These are phyloP conservation scores for Ispidina lecontei DNA, from an alignment of 2,797 vertebrate species.

Conservation along the genomic window DNA sequence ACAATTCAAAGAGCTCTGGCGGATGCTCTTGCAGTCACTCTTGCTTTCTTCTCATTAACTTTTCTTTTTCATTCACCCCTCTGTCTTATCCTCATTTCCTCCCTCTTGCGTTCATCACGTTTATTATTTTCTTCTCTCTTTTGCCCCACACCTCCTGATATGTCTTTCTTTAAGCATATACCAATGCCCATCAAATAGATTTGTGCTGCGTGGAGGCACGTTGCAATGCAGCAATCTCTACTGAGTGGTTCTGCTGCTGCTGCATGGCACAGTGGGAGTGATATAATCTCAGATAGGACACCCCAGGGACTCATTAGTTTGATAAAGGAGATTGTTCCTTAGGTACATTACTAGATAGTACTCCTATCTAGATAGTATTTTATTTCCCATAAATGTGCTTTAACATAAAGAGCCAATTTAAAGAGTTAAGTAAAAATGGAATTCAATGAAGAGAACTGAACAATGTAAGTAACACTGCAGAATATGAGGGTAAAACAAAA, in stretches of 20 bases:
- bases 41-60: background rate
- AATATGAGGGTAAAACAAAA: conserved; percentile 18
- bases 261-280: background rate
- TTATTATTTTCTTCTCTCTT: background rate
- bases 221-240: background rate
- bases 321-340: background rate
- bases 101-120: background rate
- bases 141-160: background rate
- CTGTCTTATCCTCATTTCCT: background rate
- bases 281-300: conserved; percentile 5
- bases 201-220: background rate
- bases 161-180: background rate
- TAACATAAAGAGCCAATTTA: background rate
- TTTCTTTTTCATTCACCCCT: background rate
- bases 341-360: background rate
- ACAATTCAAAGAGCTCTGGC: background rate
- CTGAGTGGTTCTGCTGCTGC: background rate
- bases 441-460: conserved; percentile 14
- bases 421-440: conserved; percentile 25
- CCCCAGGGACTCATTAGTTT: background rate
- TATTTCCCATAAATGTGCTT: background rate
- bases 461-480: background rate
- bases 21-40: background rate
- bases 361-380: background rate
- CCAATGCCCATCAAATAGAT: background rate